These are phyloP conservation scores for Grammomys dolichurus DNA, from an alignment of 2,113 vertebrate species.

Conservation along the genomic window DNA sequence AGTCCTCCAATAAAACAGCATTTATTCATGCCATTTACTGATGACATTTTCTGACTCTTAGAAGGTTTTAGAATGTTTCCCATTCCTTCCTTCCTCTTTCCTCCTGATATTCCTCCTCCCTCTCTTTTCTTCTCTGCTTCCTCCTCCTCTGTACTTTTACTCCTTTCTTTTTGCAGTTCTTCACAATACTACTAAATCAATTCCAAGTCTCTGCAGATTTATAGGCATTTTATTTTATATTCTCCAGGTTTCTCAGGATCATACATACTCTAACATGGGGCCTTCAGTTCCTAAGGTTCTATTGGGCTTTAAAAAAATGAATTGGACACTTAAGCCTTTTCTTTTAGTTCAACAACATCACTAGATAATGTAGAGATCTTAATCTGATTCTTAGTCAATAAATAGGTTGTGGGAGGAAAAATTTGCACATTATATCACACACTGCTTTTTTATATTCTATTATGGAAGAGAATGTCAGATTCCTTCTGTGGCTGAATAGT, in stretches of 20 bases:
- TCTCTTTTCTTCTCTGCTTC: too few relatives aligned
- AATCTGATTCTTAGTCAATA: conserved; percentile 2
- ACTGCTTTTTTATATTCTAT: background rate
- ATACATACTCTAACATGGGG: background rate
- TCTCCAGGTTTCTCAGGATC: background rate
- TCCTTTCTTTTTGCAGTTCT: background rate
- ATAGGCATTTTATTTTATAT: background rate
- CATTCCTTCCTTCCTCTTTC: background rate
- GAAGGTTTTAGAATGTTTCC: background rate
- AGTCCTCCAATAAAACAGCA: background rate
- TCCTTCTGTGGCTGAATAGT: background rate
- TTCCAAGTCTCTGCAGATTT: background rate
- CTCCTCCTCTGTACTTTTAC: background rate
- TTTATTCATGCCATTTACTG: background rate
- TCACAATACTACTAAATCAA: background rate
- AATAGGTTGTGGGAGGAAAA: background rate
- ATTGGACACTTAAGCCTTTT: background rate
- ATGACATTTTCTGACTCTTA: background rate
- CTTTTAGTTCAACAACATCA: conserved; percentile 1
- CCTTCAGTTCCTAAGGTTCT: background rate
- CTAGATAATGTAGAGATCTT: background rate
- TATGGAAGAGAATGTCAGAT: background rate
- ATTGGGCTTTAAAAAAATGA: background rate
- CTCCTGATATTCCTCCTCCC: background rate
- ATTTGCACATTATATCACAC: background rate